phyloP scores from a whole-genome alignment of 2,888 invertebrate species.

The Anoncus sp. region DNA sequence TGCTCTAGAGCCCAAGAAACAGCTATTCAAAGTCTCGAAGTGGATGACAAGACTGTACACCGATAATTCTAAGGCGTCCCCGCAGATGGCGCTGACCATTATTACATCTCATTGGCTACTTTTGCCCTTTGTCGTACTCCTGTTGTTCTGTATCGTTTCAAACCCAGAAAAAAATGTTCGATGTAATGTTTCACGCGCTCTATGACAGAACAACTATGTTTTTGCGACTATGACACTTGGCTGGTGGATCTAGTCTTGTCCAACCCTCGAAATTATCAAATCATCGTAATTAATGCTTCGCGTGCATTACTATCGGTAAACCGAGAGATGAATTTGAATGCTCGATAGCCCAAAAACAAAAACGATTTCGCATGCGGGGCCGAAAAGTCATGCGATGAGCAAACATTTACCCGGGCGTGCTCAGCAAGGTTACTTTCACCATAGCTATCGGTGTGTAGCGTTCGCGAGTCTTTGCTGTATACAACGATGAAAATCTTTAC shows the following conservation, averaged over 20 bases:
- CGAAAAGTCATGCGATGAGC: no score
- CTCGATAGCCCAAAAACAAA: no score
- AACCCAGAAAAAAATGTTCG: not conserved
- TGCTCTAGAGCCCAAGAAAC: not conserved
- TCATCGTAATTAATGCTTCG: no score
- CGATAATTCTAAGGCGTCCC: not conserved
- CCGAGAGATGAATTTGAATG: no score
- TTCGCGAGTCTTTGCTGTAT: conserved; percentile 23
- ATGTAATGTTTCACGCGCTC: no score
- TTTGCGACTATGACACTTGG: no score
- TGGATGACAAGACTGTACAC: conserved; percentile 11
- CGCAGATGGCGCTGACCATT: not conserved
- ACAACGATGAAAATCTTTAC: conserved; percentile 19
- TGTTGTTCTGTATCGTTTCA: conserved; percentile 4
- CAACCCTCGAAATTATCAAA: no score
- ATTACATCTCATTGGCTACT: not conserved
- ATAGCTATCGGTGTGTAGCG: conserved; percentile 40
- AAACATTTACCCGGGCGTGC: conserved; percentile 38
- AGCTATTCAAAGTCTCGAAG: conserved; percentile 10
- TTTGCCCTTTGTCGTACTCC: not conserved
- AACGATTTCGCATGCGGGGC: no score
- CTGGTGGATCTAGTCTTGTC: no score
- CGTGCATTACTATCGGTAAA: no score
- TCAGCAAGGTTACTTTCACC: conserved; percentile 70
- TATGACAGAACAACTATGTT: no score